These are phyloP conservation scores for Phytoseiulus persimilis DNA, from an alignment of 2,888 invertebrate genomes.

Conservation along the genomic window DNA sequence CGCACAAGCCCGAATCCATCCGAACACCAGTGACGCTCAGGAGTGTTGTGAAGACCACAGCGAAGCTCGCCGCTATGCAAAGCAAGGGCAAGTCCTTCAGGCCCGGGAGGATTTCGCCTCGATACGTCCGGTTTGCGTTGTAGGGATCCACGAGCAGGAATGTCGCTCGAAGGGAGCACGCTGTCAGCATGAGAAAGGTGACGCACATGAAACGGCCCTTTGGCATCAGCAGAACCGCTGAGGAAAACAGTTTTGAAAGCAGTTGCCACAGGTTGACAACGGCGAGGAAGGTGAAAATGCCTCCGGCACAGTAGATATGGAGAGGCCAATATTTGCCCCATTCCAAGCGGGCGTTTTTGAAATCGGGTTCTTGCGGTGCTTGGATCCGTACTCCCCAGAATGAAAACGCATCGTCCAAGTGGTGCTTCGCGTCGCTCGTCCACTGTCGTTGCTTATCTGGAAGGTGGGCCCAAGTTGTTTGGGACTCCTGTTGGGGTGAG, in stretches of 20 bases:
- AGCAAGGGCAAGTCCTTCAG: slow-evolving; percentile 76
- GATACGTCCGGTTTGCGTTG: slow-evolving; percentile 71
- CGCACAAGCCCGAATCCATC: slow-evolving; percentile 54
- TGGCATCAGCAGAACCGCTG: slow-evolving; percentile 64
- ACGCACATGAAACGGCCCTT: slow-evolving; percentile 79
- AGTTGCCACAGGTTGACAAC: slow-evolving; percentile 76
- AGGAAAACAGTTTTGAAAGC: slow-evolving; percentile 72
- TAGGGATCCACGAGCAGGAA: slow-evolving; percentile 86
- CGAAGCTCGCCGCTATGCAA: slow-evolving; percentile 77
- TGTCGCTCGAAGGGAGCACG: slow-evolving; percentile 67
- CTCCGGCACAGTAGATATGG: slow-evolving; percentile 77
- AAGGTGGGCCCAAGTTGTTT: slow-evolving; percentile 38
- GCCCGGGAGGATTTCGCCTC: slow-evolving; percentile 67
- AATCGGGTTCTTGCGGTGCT: slow-evolving; percentile 46
- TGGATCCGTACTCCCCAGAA: neutral
- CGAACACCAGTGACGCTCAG: slow-evolving; percentile 63
- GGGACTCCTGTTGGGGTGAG: slow-evolving; percentile 39
- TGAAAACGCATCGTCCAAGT: neutral
- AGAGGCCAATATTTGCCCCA: slow-evolving; percentile 76
- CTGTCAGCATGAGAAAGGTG: slow-evolving; percentile 69
- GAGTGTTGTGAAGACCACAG: slow-evolving; percentile 73
- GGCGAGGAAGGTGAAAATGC: slow-evolving; percentile 72
- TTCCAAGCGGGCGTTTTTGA: slow-evolving; percentile 47
- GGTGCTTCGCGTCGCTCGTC: neutral
- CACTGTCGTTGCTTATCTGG: slow-evolving; percentile 21